A percentile compares a stretch with the other conserved stretches of the same genome.
Evolutionary conservation across 2,113 vertebrate species (phyloP).

Genomic region (Pachycephala philippinensis): DNA sequence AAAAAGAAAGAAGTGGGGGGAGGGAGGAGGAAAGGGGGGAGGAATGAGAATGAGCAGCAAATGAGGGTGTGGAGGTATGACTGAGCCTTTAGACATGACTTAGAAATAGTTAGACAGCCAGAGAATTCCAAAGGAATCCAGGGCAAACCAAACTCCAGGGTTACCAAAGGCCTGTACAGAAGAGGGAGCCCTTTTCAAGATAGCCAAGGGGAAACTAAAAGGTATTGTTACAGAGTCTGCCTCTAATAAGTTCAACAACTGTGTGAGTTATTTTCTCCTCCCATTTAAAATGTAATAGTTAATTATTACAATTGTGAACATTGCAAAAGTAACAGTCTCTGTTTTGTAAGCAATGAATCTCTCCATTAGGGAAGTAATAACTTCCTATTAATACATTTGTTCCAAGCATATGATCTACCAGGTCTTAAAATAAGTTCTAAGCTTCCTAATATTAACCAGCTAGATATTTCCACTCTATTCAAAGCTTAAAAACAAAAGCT

Average conservation of each 20-base stretch:
- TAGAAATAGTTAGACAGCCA: constrained; percentile 29
- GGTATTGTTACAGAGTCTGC: not conserved
- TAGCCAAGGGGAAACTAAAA: not conserved
- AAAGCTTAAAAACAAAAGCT: not conserved
- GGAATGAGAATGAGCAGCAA: not conserved
- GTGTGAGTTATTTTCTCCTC: not conserved
- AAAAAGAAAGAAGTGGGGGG: not conserved
- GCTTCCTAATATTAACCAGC: constrained; percentile 12
- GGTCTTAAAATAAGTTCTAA: constrained; percentile 33
- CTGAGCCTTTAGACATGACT: not conserved
- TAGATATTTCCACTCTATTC: not conserved
- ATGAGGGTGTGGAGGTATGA: constrained; percentile 41
- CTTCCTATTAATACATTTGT: constrained; percentile 65
- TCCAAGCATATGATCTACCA: constrained; percentile 56
- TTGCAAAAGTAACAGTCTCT: not conserved
- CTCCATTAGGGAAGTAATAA: constrained; percentile 21
- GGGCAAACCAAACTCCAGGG: not conserved
- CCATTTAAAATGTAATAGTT: not conserved
- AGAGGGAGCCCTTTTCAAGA: constrained; percentile 46
- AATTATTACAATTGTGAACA: not conserved
- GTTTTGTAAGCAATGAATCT: constrained; percentile 33
- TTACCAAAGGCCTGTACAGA: not conserved
- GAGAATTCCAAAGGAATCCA: constrained; percentile 29
- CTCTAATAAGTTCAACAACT: not conserved
- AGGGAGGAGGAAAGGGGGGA: not conserved